Evolutionary conservation across 2,113 vertebrate genomes (phyloP).

Genomic region (Leptodactylus fuscus): DNA sequence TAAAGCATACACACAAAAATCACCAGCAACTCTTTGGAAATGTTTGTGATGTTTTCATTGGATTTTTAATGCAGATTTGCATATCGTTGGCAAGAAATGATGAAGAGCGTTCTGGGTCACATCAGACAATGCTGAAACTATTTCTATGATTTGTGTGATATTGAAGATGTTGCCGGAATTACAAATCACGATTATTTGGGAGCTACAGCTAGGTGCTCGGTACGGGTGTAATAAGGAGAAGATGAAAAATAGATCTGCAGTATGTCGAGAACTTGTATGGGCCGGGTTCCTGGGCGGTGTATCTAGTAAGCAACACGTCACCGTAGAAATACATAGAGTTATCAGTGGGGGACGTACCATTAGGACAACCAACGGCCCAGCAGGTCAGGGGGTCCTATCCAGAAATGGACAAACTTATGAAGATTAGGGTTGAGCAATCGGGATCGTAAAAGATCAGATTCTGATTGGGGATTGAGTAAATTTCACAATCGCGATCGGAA

Average conservation of each 20-base stretch:
- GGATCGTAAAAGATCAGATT: too few species aligned
- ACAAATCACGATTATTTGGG: background rate
- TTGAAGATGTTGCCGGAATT: background rate
- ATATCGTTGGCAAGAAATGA: conserved; percentile 24
- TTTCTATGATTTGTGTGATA: conserved; percentile 35
- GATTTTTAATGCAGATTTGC: conserved; percentile 18
- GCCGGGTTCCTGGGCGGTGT: too few species aligned
- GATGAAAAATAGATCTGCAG: background rate
- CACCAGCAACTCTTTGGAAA: conserved; percentile 18
- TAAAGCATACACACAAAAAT: conserved; percentile 41
- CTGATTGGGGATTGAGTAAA: too few species aligned
- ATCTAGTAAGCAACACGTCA: too few species aligned
- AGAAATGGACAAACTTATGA: too few species aligned
- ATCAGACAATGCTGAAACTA: conserved; percentile 7
- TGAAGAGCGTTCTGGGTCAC: conserved; percentile 30
- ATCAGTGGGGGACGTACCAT: too few species aligned
- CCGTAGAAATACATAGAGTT: too few species aligned
- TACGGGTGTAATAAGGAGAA: background rate
- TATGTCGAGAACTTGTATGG: background rate
- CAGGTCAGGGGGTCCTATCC: too few species aligned
- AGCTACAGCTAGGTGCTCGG: background rate
- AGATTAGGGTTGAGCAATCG: too few species aligned
- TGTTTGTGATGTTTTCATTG: conserved; percentile 32
- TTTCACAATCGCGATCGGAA: too few species aligned
- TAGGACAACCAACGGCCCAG: too few species aligned